Conservation (phyloP, 92 coral and sea anemone species). For the Porites rus region DNA sequence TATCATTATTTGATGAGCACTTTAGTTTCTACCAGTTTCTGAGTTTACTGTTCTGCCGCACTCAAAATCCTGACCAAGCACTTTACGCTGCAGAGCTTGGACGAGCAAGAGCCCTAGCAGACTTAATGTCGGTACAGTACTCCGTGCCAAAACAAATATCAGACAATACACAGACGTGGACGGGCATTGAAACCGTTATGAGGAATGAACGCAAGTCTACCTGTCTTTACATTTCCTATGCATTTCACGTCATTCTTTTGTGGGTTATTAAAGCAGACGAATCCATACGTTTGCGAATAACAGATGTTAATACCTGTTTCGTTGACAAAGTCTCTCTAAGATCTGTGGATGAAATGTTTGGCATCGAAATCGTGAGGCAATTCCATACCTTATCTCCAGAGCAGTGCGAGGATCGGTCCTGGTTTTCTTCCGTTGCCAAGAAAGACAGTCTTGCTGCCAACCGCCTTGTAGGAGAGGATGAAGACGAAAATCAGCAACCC, state of each 20-base stretch:
- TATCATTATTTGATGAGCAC: background rate
- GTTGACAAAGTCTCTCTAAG: background rate
- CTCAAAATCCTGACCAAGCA: background rate
- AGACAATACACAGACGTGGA: background rate
- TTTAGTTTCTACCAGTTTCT: background rate
- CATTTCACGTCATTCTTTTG: background rate
- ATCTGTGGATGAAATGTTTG: background rate
- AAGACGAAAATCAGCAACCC: background rate
- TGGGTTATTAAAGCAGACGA: background rate
- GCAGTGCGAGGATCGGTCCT: background rate
- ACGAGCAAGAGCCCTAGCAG: background rate
- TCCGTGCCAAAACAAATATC: background rate
- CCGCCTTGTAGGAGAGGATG: background rate
- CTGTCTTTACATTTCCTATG: background rate
- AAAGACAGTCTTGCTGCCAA: background rate
- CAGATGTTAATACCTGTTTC: background rate
- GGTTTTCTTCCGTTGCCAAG: background rate
- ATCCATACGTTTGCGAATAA: background rate
- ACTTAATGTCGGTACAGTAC: background rate
- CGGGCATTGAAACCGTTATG: too few species aligned
- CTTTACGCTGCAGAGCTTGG: background rate
- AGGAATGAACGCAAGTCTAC: background rate
- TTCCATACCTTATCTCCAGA: background rate
- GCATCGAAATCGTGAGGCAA: background rate
- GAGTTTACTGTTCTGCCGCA: background rate